phyloP scores from a whole-genome alignment of 2,797 vertebrate genomes.

The Emys orbicularis region DNA sequence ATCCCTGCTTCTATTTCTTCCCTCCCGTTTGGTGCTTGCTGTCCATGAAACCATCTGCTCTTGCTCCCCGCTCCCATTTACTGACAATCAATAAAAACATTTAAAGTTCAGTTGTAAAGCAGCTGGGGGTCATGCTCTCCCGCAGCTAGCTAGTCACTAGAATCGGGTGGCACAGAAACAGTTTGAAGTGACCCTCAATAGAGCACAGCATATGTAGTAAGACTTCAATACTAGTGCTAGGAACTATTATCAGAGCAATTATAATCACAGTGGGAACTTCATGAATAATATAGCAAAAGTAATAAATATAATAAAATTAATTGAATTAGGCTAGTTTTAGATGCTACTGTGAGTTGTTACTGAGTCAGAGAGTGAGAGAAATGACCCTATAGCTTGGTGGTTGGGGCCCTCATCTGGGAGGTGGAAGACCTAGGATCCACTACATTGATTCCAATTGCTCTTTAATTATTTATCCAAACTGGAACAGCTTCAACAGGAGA shows the following conservation, averaged over 20 bases:
- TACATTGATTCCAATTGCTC: neutral
- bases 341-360: neutral
- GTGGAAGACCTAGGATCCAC: neutral
- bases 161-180: neutral
- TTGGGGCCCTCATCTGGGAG: neutral
- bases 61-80: neutral
- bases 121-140: neutral
- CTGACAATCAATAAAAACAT: neutral
- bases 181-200: neutral
- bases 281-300: neutral
- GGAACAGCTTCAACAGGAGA: neutral
- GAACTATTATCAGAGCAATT: neutral
- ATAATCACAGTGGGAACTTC: neutral
- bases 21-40: neutral
- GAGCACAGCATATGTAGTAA: neutral
- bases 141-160: neutral
- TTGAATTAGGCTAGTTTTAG: neutral
- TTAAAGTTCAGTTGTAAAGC: neutral
- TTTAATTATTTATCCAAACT: neutral
- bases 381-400: neutral
- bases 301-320: neutral
- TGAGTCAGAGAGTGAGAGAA: neutral
- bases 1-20: neutral
- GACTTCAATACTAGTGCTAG: neutral
- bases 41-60: neutral